Evolutionary conservation across 2,797 vertebrate species (phyloP).

Genomic region (Acridotheres tristis): DNA sequence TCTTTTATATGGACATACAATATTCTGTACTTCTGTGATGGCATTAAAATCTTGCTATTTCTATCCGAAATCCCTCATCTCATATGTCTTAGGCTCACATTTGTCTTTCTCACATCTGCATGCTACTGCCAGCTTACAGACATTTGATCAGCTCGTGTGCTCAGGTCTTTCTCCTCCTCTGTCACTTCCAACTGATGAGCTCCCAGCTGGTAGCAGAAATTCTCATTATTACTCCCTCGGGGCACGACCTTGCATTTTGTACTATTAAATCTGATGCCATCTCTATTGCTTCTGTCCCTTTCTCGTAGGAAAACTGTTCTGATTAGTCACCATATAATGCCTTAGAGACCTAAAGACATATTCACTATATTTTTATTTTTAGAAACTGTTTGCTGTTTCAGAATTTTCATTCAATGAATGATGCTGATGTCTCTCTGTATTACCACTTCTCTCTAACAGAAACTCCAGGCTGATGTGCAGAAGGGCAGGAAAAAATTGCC

Average conservation of each 20-base stretch:
- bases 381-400: slow-evolving; percentile 63
- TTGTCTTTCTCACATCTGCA: slow-evolving; percentile 65
- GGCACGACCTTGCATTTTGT: slow-evolving; percentile 55
- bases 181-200: slow-evolving; percentile 68
- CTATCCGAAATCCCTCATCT: slow-evolving; percentile 54
- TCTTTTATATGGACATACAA: slow-evolving; percentile 25
- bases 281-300: slow-evolving; percentile 62
- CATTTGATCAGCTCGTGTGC: slow-evolving; percentile 27
- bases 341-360: slow-evolving; percentile 60
- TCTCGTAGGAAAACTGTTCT: slow-evolving; percentile 26
- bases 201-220: slow-evolving; percentile 69
- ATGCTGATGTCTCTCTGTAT: slow-evolving; percentile 64
- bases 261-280: slow-evolving; percentile 66
- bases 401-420: slow-evolving; percentile 63
- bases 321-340: slow-evolving; percentile 61
- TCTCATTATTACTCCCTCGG: slow-evolving; percentile 66
- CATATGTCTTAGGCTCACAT: slow-evolving; percentile 10
- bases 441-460: slow-evolving; percentile 49
- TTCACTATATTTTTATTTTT: slow-evolving; percentile 65
- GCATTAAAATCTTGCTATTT: slow-evolving; percentile 37
- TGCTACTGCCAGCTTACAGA: slow-evolving; percentile 45
- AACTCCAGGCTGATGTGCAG: slow-evolving; percentile 28
- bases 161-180: slow-evolving; percentile 63
- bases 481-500: slow-evolving; percentile 42
- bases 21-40: slow-evolving; percentile 1